These are phyloP conservation scores for Onchidella celtica DNA, from an alignment of 2,888 invertebrate species.

Conservation along the genomic window DNA sequence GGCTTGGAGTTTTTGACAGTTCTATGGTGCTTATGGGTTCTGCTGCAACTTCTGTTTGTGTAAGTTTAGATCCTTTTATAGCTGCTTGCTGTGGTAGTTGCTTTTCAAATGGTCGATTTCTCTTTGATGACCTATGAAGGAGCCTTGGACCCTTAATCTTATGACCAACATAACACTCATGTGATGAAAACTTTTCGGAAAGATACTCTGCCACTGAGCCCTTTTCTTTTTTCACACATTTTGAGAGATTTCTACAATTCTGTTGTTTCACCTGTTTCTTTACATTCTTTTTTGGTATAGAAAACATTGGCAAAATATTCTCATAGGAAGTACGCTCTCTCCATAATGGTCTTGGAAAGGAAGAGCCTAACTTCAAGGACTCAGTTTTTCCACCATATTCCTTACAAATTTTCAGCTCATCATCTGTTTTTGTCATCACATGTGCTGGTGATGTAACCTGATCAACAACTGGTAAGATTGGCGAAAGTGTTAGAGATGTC, in stretches of 20 bases:
- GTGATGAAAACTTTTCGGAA: slow-evolving; percentile 14
- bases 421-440: too few species aligned
- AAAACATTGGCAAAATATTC: too few species aligned
- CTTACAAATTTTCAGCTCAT: too few species aligned
- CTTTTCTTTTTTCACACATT: neutral
- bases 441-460: neutral
- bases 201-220: slow-evolving; percentile 36
- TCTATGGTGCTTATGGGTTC: slow-evolving; percentile 29
- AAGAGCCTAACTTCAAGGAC: too few species aligned
- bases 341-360: too few species aligned
- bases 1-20: slow-evolving; percentile 32
- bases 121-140: slow-evolving; percentile 8
- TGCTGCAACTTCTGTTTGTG: neutral
- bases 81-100: neutral
- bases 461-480: slow-evolving; percentile 3
- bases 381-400: too few species aligned
- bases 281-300: neutral
- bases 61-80: too few species aligned
- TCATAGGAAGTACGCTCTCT: too few species aligned
- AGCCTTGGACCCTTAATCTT: slow-evolving; percentile 41
- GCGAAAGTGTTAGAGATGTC: slow-evolving; percentile 2
- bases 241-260: neutral
- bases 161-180: neutral
- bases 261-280: neutral
- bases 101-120: neutral